Conservation (phyloP, 2,888 invertebrate genomes). For the Geotrupes spiniger region DNA sequence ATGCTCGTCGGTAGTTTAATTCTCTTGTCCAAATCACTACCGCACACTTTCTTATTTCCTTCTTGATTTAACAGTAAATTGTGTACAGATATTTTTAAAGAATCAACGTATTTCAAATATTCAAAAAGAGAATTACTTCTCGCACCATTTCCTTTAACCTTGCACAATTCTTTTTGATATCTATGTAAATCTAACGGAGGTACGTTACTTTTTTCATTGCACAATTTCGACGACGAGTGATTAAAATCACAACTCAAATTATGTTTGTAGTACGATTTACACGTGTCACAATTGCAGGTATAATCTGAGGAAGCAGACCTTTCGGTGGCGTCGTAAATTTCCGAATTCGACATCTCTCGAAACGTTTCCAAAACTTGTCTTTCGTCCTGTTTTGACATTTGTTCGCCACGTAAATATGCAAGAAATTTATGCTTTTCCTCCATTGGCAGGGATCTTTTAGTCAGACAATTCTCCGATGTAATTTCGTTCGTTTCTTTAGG, state of each 20-base stretch:
- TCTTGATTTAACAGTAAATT: slow-evolving; percentile 49
- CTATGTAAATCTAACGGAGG: slow-evolving; percentile 24
- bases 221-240: slow-evolving; percentile 12
- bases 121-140: slow-evolving; percentile 7
- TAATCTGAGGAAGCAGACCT: slow-evolving; percentile 30
- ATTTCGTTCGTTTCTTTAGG: slow-evolving; percentile 4
- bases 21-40: slow-evolving; percentile 21
- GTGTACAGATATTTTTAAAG: slow-evolving; percentile 49
- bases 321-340: slow-evolving; percentile 41
- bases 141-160: neutral
- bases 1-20: slow-evolving; percentile 28
- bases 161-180: slow-evolving; percentile 10
- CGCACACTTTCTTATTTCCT: slow-evolving; percentile 40
- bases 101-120: slow-evolving; percentile 46
- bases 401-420: slow-evolving; percentile 46
- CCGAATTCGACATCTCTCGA: slow-evolving; percentile 46
- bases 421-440: slow-evolving; percentile 36
- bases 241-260: slow-evolving; percentile 22
- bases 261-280: slow-evolving; percentile 37
- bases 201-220: slow-evolving; percentile 15
- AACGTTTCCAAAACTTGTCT: slow-evolving; percentile 47
- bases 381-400: slow-evolving; percentile 47
- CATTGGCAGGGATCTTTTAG: slow-evolving; percentile 14
- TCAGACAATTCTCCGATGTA: slow-evolving; percentile 2
- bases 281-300: slow-evolving; percentile 42